Base-by-base conservation (phyloP, 2,888 invertebrate genomes). In the Pharmacophagus antenor region DNA sequence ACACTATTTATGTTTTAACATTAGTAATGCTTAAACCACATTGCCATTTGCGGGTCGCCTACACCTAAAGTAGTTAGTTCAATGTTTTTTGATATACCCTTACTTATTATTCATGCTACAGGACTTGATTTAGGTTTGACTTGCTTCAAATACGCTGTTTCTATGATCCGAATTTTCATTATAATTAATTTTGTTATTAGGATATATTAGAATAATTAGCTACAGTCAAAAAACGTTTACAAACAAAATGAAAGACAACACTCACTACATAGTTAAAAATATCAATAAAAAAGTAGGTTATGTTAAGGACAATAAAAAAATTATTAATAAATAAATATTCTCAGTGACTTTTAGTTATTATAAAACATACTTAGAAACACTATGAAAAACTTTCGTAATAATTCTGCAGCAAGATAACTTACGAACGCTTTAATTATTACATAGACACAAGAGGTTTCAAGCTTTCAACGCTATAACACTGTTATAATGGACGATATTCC, bases 361-460 rank as follows among this genome's bases (percentile, higher is more conserved):
- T 18, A 44, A 18, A 18, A 18, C 17, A 20, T 31, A 42, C 42
- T 25, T 2, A 27, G 10, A 27, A 44, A 49, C 55, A 58, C 61
- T 62, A 58, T 56, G 62, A 59, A 60, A 61, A 64, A 64, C 58
- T 62, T 64, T 57, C 42, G 10, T 44, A 50, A 50, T 57, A 57
- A 56, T 20, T 27, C 20, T 21, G 48, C 48, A 37, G 37, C 56
- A 31, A 42, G 56, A 23, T 46, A 57, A 51, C 56, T 57, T 50
- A 50, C 50, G 52, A 42, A n/a, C 21, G 49, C 42, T 54, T 54
- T 52, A 54, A 54, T 59, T 49, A 59, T 59, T 59, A 49, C 49
- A 54, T 49, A 54, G 59, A n/a, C n/a, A n/a, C 49, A 54, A 58
- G 53, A 53, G 55, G 55, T 51, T 49, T 17, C 37, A 60, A 41